Evolutionary conservation across 2,888 invertebrate species (phyloP).

Genomic region (Cheilosia scutellata): DNA sequence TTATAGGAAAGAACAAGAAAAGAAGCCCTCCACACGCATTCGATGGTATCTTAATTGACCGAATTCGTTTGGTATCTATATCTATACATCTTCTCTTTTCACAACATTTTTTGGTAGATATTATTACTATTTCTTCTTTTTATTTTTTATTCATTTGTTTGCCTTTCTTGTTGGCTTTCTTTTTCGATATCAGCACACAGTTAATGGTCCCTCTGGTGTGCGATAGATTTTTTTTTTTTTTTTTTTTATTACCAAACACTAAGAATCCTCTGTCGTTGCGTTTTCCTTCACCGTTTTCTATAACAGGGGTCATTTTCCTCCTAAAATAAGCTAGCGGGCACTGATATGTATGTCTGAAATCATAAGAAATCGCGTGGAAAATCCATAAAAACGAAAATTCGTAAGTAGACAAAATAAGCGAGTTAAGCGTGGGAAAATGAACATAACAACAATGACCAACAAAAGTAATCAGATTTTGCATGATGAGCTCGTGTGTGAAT

Average conservation of each 20-base stretch:
- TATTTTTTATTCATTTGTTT: conserved; percentile 16
- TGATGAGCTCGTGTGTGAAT: conserved; percentile 59
- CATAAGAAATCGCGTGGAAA: conserved; percentile 63
- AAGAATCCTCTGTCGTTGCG: conserved; percentile 39
- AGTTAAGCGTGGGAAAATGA: conserved; percentile 69
- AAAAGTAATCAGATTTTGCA: conserved; percentile 70
- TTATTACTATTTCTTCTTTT: conserved; percentile 2
- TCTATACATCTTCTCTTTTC: conserved; percentile 47
- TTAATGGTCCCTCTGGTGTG: conserved; percentile 42
- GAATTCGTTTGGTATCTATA: conserved; percentile 64
- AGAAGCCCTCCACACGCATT: conserved; percentile 69
- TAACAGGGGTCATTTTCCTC: conserved; percentile 63
- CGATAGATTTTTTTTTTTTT: conserved; percentile 33
- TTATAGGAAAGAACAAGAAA: conserved; percentile 50
- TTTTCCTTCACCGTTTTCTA: conserved; percentile 19
- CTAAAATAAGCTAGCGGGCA: conserved; percentile 47
- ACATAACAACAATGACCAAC: conserved; percentile 63
- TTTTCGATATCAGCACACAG: conserved; percentile 61
- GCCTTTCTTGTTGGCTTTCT: conserved; percentile 64
- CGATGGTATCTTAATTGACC: conserved; percentile 70
- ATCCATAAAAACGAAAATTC: conserved; percentile 47
- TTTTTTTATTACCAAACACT: conserved; percentile 29
- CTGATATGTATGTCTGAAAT: conserved; percentile 40
- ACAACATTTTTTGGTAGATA: conserved; percentile 33
- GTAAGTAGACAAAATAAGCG: conserved; percentile 72